Evolutionary conservation across 2,888 invertebrate genomes (phyloP), one percentile per base, ranked within the genome.

Genomic region (Drosophila phalerata): DNA sequence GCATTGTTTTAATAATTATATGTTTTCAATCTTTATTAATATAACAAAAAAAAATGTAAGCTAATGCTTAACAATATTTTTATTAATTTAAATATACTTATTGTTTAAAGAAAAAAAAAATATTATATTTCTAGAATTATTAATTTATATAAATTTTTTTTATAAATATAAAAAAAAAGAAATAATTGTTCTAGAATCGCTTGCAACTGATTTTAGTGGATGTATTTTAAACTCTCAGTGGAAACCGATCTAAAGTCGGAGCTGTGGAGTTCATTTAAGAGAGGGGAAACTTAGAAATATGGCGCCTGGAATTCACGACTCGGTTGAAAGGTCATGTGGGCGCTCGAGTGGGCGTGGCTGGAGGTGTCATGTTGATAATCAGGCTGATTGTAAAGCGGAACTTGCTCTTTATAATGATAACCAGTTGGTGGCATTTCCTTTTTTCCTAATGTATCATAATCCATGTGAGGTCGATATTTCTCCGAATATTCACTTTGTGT

Each of bases 231-330:
- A n/a, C 65, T 69, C 52, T 28, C 32, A 38, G 19, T 57, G 48
- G 22, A n/a, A 10, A 22, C 34, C 56, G 43, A 34, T 40, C 11
- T 1, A 10, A 0, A 38, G 45, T 17, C 17, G 43, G 53, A 51
- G 30, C 47, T 38, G 10, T 34, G 25, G 45, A 71, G 58, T 34
- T 63, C 13, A 22, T 5, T 15, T 37, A 1, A 15, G 5, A 3
- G 13, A 11, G 13, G 5, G 4, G n/a, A 1, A 15, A 15, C 15
- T 57, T 53, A 81, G 30, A 74, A 83, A 40, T 86, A 83, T 5
- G 83, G 87, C 4, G 81, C 77, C 37, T 66, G 74, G n/a, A 86
- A 83, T 13, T 86, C 81, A 3, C 84, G 69, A 48, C 81, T 83
- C 9, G 83, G 83, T 51, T 55, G 65, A 1, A 47, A n/a, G 0